These are phyloP conservation scores for Chelon auratus DNA, from an alignment of 2,797 vertebrate genomes.

Conservation along the genomic window DNA sequence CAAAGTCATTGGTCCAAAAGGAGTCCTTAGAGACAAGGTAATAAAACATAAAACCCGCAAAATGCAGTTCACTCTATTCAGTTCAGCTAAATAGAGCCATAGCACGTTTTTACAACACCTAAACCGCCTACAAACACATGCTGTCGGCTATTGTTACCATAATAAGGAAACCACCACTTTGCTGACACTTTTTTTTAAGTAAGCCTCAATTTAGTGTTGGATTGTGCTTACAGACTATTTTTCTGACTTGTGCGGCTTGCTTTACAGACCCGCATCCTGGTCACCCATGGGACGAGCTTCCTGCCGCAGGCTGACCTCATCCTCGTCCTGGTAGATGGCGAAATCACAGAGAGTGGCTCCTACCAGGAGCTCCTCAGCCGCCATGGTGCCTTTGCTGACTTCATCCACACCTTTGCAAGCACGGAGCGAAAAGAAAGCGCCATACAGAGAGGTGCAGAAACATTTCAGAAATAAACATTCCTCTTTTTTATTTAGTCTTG, in stretches of 20 bases:
- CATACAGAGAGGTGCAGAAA: conserved; percentile 84
- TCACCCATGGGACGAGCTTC: conserved; percentile 91
- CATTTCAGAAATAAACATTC: background rate
- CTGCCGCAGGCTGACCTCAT: conserved; percentile 92
- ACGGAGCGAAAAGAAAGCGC: conserved; percentile 80
- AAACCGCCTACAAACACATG: conserved; percentile 31
- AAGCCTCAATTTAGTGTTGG: conserved; percentile 50
- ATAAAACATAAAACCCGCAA: conserved; percentile 16
- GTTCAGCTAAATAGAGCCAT: conserved; percentile 26
- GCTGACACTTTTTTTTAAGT: conserved; percentile 53
- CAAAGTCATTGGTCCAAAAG: conserved; percentile 91
- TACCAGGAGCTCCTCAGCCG: conserved; percentile 91
- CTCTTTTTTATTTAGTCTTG: background rate
- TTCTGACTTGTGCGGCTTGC: conserved; percentile 59
- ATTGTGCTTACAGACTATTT: conserved; percentile 56
- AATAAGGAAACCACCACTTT: conserved; percentile 55
- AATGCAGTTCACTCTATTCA: conserved; percentile 7
- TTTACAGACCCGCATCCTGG: conserved; percentile 93
- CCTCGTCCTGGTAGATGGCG: conserved; percentile 90
- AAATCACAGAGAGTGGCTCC: conserved; percentile 92
- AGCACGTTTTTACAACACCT: conserved; percentile 39
- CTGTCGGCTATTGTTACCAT: conserved; percentile 51
- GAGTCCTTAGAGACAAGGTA: conserved; percentile 93
- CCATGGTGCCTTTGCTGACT: conserved; percentile 90
- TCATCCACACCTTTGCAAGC: conserved; percentile 86